These are phyloP conservation scores for Halotydeus destructor DNA, from an alignment of 1,140 invertebrate genomes.

Conservation along the genomic window DNA sequence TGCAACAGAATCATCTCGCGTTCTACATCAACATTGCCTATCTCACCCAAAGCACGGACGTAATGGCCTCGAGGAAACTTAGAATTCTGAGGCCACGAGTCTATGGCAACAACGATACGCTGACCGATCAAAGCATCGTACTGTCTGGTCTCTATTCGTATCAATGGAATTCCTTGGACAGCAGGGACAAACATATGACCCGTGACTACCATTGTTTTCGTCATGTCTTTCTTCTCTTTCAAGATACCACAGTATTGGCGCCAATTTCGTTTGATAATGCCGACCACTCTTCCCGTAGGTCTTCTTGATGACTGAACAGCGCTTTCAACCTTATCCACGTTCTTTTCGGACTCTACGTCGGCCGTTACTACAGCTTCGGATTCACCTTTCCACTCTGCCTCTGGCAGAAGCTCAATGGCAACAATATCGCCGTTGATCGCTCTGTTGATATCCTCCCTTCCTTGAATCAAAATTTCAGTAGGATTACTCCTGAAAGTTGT, in stretches of 20 bases:
- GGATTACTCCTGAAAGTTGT: constrained; percentile 29
- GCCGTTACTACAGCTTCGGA: constrained; percentile 53
- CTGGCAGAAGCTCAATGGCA: constrained; percentile 68
- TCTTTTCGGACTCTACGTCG: constrained; percentile 24
- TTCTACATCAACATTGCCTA: constrained; percentile 72
- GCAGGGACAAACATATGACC: constrained; percentile 71
- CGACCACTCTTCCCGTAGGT: constrained; percentile 73
- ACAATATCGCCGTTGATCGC: constrained; percentile 91
- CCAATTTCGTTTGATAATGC: constrained; percentile 89
- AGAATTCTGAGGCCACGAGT: constrained; percentile 72
- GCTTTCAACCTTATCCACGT: constrained; percentile 9
- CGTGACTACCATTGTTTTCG: neutral
- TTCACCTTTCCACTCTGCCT: constrained; percentile 68
- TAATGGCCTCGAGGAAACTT: constrained; percentile 57
- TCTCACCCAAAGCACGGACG: constrained; percentile 54
- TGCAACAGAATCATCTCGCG: constrained; percentile 83
- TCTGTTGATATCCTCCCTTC: constrained; percentile 63
- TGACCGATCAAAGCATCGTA: constrained; percentile 53
- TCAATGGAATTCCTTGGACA: constrained; percentile 68
- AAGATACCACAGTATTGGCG: constrained; percentile 88
- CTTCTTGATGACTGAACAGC: constrained; percentile 22
- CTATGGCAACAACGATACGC: constrained; percentile 72
- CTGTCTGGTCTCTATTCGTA: constrained; percentile 76
- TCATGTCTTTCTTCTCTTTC: constrained; percentile 35
- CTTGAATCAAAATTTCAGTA: constrained; percentile 64